These are phyloP conservation scores for Calephelis nemesis DNA, from an alignment of 1,140 invertebrate species.

Conservation along the genomic window DNA sequence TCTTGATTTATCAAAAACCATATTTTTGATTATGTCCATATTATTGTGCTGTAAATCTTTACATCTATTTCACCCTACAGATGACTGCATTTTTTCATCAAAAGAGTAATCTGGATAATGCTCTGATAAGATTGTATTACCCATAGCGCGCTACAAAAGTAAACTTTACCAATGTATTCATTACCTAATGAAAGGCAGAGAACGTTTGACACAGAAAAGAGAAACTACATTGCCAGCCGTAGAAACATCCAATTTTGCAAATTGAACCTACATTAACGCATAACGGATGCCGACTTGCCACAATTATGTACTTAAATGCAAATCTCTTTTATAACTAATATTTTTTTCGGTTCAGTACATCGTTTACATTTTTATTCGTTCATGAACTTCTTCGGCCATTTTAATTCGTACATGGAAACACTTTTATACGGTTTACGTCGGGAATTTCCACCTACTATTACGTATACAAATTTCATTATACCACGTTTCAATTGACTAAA, in stretches of 20 bases:
- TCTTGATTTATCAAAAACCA: not conserved
- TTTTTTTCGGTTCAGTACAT: slow-evolving; percentile 47
- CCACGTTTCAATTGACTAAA: slow-evolving; percentile 53
- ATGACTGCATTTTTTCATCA: slow-evolving; percentile 11
- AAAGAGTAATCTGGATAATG: slow-evolving; percentile 37
- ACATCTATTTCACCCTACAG: not conserved
- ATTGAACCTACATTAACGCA: slow-evolving; percentile 53
- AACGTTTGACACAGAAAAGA: slow-evolving; percentile 47
- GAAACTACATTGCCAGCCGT: slow-evolving; percentile 38
- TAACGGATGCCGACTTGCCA: slow-evolving; percentile 41
- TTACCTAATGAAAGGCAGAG: slow-evolving; percentile 49
- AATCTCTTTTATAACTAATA: slow-evolving; percentile 49
- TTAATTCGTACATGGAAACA: slow-evolving; percentile 57
- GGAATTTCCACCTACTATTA: slow-evolving; percentile 43
- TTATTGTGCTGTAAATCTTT: not conserved
- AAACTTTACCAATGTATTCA: slow-evolving; percentile 45
- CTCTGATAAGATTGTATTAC: slow-evolving; percentile 41
- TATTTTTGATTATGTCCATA: not conserved
- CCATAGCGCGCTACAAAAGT: slow-evolving; percentile 34
- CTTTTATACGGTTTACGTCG: slow-evolving; percentile 48
- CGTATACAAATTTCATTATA: slow-evolving; percentile 59
- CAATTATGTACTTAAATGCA: slow-evolving; percentile 56
- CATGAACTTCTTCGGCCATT: slow-evolving; percentile 43
- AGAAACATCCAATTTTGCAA: slow-evolving; percentile 57
- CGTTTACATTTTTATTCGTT: slow-evolving; percentile 56